Evolutionary conservation across 2,113 vertebrate species (phyloP), one percentile per base, ranked within the genome.

Genomic region (Accipiter cooperii): DNA sequence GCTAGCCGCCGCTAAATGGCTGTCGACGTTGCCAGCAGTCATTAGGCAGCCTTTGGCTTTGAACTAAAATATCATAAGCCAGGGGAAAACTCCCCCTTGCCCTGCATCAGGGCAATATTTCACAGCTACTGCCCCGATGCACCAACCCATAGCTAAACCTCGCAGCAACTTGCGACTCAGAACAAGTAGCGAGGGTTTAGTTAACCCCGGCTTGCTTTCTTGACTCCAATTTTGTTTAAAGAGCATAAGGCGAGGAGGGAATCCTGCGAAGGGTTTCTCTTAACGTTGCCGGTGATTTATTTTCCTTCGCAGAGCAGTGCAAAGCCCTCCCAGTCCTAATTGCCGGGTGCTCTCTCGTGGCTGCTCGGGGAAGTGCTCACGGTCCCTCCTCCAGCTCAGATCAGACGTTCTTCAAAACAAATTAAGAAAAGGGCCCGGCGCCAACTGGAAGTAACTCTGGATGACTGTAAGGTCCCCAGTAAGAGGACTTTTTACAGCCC

Each of bases 331-430:
- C 65, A 97, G 97, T 89, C 93, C 98, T 79, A 97, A 98, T 97
- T 98, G 97, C 97, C 97, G 98, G 98, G 12, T 98, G 98, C 98
- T 98, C 98, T 98, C 98, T 98, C 96, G 98, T 98, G 98, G 98
- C 94, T 97, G 96, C 83, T 97, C 19, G 13, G 96, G 97, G 98
- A 98, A 98, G 80, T 98, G 98, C 97, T 87, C 70, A 1, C 9
- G 15, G 31, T 75, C 14, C 65, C 51, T 42, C 3, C 44, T 70
- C 31, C 44, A 71, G 44, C 47, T 93, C 49, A 1, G 2, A 17
- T 7, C 65, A 6, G 74, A 0, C 54, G 52, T 46, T 8, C 93
- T 60, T 2, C 69, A 8, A 34, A 69, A 19, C 58, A 31, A n/a
- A 77, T 4, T 47, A 19, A 28, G n/a, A 36, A 13, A 55, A 80